Conservation (phyloP, 2,888 invertebrate genomes). For the Megaustenia siamemsis region DNA sequence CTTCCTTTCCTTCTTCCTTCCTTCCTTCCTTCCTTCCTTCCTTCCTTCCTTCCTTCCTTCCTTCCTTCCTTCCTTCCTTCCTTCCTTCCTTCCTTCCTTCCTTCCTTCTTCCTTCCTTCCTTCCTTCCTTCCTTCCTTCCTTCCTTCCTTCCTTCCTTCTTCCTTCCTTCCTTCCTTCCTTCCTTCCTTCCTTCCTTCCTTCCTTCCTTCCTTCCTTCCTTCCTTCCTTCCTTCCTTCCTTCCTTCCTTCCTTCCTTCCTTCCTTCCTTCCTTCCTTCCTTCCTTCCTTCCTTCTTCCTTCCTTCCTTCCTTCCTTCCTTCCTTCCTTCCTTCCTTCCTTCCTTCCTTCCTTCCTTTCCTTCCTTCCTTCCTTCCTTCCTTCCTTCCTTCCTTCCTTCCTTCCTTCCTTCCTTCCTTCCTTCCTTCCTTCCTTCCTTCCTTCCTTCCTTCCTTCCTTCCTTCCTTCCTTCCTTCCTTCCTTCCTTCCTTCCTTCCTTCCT, state of each 20-base stretch:
- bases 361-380: neutral
- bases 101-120: conserved; percentile 37
- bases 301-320: neutral
- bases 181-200: conserved; percentile 7
- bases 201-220: no score
- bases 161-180: neutral
- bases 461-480: neutral
- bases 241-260: neutral
- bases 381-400: conserved; percentile 2
- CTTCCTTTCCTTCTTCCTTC: neutral
- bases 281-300: neutral
- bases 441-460: neutral
- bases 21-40: conserved; percentile 4
- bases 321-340: neutral
- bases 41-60: no score
- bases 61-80: no score
- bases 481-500: conserved; percentile 6
- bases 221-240: no score
- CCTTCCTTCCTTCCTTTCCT: neutral
- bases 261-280: neutral
- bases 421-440: neutral
- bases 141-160: neutral
- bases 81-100: no score
- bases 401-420: neutral
- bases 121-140: conserved; percentile 1